Base-by-base conservation (phyloP, 2,888 invertebrate species). In the Archips xylosteana region DNA sequence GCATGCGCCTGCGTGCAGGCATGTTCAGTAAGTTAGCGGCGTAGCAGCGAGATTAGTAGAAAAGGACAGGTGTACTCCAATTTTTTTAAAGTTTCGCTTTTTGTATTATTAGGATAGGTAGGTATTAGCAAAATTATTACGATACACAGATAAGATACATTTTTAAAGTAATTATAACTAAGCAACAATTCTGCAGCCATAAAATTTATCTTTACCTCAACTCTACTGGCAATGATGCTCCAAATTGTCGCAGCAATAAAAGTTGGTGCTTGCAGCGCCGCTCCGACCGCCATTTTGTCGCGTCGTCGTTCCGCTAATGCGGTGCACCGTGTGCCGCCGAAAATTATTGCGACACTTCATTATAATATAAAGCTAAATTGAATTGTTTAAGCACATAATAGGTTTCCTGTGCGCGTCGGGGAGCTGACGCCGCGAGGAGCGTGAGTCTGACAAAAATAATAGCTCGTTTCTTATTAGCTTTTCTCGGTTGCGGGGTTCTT, bases 261-360 rank as follows among this genome's bases (percentile, higher is more conserved):
- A 54, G n/a, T n/a, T 1, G 49, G 49, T 3, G n/a, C n/a, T n/a
- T n/a, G n/a, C n/a, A n/a, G 2, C n/a, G 49, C 1, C 45, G 47
- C 49, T 23, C 15, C 54, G 54, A 51, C 49, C 49, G 54, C 15
- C 39, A 63, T 63, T 45, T 63, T 63, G 45, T 32, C 62, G 62
- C 62, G 23, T 3, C 23, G 54, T 45, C 42, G 61, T 57, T 32
- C 36, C 60, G 71, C 39, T 71, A 71, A 65, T 65, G 59, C 45
- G 32, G 47, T 59, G 62, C 62, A 45, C 45, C 62, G 42, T 39
- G 23, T 62, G 6, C 36, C 42, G 23, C 62, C 12, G 45, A 63
- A 45, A 32, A 13, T 70, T n/a, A 34, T 47, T 23, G 15, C 49
- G 47, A 63, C 63, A 47, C 64, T 39, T 65, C 71, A 23, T 39